Evolutionary conservation across 2,797 vertebrate genomes (phyloP).

Genomic region (Rhinoraja longicauda): DNA sequence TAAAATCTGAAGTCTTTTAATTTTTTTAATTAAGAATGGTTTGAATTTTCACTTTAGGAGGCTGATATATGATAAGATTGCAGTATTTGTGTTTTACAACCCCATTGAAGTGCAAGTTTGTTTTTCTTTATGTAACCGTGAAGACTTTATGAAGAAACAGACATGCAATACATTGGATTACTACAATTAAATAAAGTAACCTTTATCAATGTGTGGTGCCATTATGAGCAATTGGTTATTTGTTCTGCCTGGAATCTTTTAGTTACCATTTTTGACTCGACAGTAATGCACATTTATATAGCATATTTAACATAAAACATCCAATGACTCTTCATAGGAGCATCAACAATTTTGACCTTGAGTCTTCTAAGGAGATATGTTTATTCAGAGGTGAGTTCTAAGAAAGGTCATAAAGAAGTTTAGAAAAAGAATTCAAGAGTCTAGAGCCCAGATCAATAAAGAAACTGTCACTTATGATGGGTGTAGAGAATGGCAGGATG

Average conservation of each 20-base stretch:
- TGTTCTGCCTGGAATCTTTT: not conserved
- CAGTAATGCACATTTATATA: not conserved
- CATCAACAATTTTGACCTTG: not conserved
- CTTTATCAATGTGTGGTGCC: not conserved
- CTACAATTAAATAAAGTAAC: conserved; percentile 38
- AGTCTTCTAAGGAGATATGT: not conserved
- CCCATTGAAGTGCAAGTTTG: conserved; percentile 17
- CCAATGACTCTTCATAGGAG: not conserved
- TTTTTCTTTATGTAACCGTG: conserved; percentile 30
- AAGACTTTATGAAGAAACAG: conserved; percentile 28
- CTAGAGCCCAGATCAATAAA: not conserved
- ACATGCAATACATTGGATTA: conserved; percentile 35
- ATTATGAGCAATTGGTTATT: not conserved
- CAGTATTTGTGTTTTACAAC: conserved; percentile 33
- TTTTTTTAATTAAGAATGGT: conserved; percentile 20
- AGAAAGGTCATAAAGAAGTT: not conserved
- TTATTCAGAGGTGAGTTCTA: not conserved
- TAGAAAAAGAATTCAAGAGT: not conserved
- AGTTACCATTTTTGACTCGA: not conserved
- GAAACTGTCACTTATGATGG: not conserved
- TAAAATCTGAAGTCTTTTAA: conserved; percentile 12
- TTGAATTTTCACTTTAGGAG: conserved; percentile 24
- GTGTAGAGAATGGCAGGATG: not conserved
- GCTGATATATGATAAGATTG: not conserved
- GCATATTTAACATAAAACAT: not conserved